Conservation (phyloP, 37 sponge, comb jelly and placozoan genomes). For the Chondrosia reniformis region DNA sequence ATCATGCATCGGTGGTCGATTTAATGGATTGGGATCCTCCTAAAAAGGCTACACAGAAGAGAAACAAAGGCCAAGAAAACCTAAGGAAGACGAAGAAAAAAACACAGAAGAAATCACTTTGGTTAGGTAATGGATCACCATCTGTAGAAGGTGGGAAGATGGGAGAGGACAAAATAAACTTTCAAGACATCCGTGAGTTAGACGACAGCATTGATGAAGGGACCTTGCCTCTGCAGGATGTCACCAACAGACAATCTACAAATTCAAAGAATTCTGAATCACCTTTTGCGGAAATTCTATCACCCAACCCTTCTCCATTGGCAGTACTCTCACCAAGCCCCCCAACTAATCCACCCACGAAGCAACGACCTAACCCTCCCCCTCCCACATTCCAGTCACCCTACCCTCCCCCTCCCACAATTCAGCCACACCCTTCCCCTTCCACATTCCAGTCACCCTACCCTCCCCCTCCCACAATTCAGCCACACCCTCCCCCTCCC, state of each 20-base stretch:
- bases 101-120: too few species aligned
- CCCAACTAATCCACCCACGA: neutral
- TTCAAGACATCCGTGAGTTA: neutral
- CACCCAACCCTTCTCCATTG: too few species aligned
- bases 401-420: too few species aligned
- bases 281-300: neutral
- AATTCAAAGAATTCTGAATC: neutral
- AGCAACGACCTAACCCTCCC: neutral
- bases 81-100: too few species aligned
- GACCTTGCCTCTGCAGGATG: neutral
- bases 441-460: neutral
- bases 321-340: too few species aligned
- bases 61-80: too few species aligned
- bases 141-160: too few species aligned
- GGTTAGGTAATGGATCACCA: too few species aligned
- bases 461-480: too few species aligned
- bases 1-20: neutral
- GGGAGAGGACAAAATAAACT: too few species aligned
- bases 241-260: neutral
- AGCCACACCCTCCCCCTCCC: neutral
- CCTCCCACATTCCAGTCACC: neutral
- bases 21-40: neutral
- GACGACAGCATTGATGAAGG: neutral
- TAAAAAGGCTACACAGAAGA: too few species aligned
- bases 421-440: neutral